Conservation (phyloP, 2,888 invertebrate species). For the Pollenia griseotomentosa region DNA sequence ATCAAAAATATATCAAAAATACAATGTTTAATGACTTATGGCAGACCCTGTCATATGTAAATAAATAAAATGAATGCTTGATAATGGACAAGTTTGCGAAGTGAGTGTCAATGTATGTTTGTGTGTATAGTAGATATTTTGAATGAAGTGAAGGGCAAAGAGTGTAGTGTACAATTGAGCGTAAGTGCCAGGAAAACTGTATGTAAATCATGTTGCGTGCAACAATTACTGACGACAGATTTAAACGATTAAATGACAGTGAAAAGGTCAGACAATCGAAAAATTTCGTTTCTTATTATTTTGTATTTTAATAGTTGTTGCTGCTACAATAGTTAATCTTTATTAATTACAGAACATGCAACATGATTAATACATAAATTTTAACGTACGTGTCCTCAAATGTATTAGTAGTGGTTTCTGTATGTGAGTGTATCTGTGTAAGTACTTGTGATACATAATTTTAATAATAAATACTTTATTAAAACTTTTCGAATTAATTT, state of each 20-base stretch:
- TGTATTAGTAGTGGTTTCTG: too few species aligned
- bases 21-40: neutral
- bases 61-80: slow-evolving; percentile 9
- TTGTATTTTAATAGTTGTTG: neutral
- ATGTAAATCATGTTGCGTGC: slow-evolving; percentile 60
- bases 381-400: neutral
- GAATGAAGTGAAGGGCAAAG: neutral
- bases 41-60: neutral
- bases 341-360: slow-evolving; percentile 50
- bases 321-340: slow-evolving; percentile 32
- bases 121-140: neutral
- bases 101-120: neutral
- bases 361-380: slow-evolving; percentile 23
- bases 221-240: slow-evolving; percentile 60
- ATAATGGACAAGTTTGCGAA: slow-evolving; percentile 20
- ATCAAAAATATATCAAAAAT: neutral
- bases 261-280: slow-evolving; percentile 58
- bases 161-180: neutral
- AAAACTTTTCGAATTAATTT: slow-evolving; percentile 1
- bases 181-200: slow-evolving; percentile 45
- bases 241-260: slow-evolving; percentile 39
- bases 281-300: slow-evolving; percentile 12
- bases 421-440: neutral
- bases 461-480: slow-evolving; percentile 34
- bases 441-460: neutral